Evolutionary conservation across 2,888 invertebrate species (phyloP), one percentile per base, ranked within the genome.

Genomic region (Agelastica alni): DNA sequence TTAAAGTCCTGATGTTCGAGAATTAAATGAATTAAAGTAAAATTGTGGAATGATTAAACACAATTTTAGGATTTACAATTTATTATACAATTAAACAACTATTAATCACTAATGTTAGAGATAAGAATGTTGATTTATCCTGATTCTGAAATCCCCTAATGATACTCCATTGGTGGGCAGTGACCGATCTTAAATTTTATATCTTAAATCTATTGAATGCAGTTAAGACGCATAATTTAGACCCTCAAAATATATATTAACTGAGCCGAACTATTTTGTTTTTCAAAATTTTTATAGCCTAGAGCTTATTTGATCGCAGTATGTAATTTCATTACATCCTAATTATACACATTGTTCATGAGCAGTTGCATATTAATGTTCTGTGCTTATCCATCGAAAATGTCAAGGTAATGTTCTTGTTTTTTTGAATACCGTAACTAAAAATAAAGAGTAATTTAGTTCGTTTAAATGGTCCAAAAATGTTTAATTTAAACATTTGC

Each of bases 181-280:
- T 47, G 36, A 34, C 10, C 47, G 14, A 30, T 37, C 47, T 30
- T 28, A 4, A 28, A 26, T 14, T 47, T 26, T 43, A 34, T 34
- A 37, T 55, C 55, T 51, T 28, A 42, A 55, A 55, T 55, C 49
- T 45, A 14, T 42, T 42, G 30, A 32, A 37, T 55, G 51, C 41
- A 39, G 45, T n/a, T 39, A 43, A 43, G 39, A 20, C 45, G 45
- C 45, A 32, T 52, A 46, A 45, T 52, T 52, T 46, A 31, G 52
- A 16, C 45, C 46, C 22, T 39, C 22, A 46, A 53, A 53, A 53
- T 41, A 42, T 46, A 39, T 28, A 20, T 53, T 39, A 42, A 46
- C 36, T 22, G 36, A 34, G 37, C 4, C 41, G 26, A 16, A 49
- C 49, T 41, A 41, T 49, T 46, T 46, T 26, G 26, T 41, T 49